Percentiles rank a stretch among this genome's conserved stretches.
Evolutionary conservation across 1,140 invertebrate species (phyloP).

Genomic region (Drosophila nikananu): DNA sequence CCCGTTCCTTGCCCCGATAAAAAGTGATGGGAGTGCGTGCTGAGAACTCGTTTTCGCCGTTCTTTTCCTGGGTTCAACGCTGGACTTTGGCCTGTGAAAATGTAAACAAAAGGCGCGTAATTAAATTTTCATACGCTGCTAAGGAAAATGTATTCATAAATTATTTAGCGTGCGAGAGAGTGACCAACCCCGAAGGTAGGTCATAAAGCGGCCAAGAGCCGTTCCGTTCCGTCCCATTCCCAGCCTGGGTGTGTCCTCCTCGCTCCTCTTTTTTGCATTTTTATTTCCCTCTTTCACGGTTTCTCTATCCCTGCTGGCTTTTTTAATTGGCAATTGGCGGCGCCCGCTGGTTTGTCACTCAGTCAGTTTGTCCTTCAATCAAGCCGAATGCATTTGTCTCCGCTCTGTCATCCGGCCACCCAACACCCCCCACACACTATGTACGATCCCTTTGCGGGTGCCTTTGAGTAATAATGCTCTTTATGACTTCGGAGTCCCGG

Average conservation of each 20-base stretch:
- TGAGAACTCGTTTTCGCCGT: conserved; percentile 48
- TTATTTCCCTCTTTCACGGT: conserved; percentile 22
- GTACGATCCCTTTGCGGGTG: conserved; percentile 1
- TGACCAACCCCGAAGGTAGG: conserved; percentile 44
- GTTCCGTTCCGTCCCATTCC: background rate
- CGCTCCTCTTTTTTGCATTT: conserved; percentile 29
- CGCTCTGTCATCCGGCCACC: conserved; percentile 7
- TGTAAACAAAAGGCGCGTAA: conserved; percentile 76
- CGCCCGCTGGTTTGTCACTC: conserved; percentile 39
- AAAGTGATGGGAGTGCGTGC: conserved; percentile 47
- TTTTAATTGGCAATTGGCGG: conserved; percentile 74
- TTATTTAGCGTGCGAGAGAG: conserved; percentile 56
- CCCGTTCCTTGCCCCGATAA: background rate
- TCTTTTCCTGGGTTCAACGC: conserved; percentile 1
- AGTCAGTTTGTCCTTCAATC: conserved; percentile 52
- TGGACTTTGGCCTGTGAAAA: conserved; percentile 65
- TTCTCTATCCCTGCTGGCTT: conserved; percentile 13
- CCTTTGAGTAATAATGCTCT: conserved; percentile 32
- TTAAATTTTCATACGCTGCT: conserved; percentile 74
- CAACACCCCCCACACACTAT: background rate
- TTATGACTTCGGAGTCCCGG: conserved; percentile 7
- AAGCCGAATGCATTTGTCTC: conserved; percentile 52
- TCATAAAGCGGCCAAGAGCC: conserved; percentile 19
- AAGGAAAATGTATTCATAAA: conserved; percentile 66
- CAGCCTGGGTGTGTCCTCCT: conserved; percentile 37